Conservation (phyloP, 1,140 invertebrate genomes). For the Dendrolimus kikuchii region DNA sequence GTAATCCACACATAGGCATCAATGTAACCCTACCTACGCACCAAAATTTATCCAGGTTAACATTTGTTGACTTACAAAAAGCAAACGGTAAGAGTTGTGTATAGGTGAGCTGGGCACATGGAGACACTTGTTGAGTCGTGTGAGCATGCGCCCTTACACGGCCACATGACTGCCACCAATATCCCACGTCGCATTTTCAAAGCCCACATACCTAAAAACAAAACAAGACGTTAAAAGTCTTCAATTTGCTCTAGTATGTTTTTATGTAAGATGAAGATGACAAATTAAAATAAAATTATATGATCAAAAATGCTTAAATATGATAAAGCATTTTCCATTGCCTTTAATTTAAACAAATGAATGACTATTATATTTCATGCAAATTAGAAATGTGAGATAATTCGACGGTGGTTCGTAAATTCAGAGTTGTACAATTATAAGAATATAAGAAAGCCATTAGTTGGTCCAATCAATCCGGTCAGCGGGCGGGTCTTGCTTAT, state of each 20-base stretch:
- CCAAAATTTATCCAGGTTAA: neutral
- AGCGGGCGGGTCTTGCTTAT: conserved; percentile 40
- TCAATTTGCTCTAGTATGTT: conserved; percentile 12
- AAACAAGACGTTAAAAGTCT: conserved; percentile 1
- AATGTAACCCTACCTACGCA: too few relatives aligned
- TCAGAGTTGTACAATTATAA: conserved; percentile 55
- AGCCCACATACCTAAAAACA: conserved; percentile 1
- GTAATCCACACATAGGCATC: too few relatives aligned
- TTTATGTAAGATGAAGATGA: conserved; percentile 10
- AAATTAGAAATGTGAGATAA: conserved; percentile 42
- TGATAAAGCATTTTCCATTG: too few relatives aligned
- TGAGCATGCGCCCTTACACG: conserved; percentile 42
- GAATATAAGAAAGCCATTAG: conserved; percentile 58
- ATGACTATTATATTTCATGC: conserved; percentile 29
- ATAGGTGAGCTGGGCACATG: conserved; percentile 35
- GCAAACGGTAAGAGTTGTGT: neutral
- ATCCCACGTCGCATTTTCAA: neutral
- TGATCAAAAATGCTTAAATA: too few relatives aligned
- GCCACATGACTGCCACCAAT: conserved; percentile 13
- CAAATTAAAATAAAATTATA: neutral
- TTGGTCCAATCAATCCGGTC: conserved; percentile 46
- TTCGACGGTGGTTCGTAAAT: conserved; percentile 38
- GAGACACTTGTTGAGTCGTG: conserved; percentile 58
- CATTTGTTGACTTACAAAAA: neutral
- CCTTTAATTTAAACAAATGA: conserved; percentile 17